Conservation (phyloP, 2,888 invertebrate species). For the Meloe dianella region DNA sequence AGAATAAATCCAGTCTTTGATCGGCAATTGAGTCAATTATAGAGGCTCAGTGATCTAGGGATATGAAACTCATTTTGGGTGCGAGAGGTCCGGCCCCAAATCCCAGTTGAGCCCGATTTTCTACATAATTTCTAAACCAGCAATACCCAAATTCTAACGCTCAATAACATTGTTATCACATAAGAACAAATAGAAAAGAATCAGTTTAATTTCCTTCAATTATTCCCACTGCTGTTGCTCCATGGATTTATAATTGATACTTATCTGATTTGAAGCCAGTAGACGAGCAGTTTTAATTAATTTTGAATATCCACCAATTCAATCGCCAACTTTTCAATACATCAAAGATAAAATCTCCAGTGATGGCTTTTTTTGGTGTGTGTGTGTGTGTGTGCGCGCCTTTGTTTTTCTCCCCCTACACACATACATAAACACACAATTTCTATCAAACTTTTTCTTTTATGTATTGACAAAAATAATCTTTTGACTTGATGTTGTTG, state of each 20-base stretch:
- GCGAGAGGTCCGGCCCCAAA: constrained; percentile 56
- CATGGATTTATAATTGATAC: no score
- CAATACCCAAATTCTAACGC: no score
- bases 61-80: constrained; percentile 62
- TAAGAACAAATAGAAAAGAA: no score
- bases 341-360: not conserved
- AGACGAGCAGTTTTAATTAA: not conserved
- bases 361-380: not conserved
- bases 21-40: not conserved
- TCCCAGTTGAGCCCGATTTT: no score
- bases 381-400: no score
- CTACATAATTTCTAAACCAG: no score
- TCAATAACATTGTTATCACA: no score
- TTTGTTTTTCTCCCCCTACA: not conserved
- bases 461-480: not conserved
- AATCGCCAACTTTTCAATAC: not conserved
- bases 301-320: not conserved
- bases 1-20: no score
- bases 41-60: constrained; percentile 61
- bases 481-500: not conserved
- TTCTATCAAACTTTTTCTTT: not conserved
- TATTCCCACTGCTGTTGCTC: not conserved
- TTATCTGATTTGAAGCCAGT: not conserved
- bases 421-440: not conserved
- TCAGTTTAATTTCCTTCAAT: no score